Evolutionary conservation across 2,797 vertebrate genomes (phyloP), one percentile per base, ranked within the genome.

Genomic region (Syndactyla subalaris): DNA sequence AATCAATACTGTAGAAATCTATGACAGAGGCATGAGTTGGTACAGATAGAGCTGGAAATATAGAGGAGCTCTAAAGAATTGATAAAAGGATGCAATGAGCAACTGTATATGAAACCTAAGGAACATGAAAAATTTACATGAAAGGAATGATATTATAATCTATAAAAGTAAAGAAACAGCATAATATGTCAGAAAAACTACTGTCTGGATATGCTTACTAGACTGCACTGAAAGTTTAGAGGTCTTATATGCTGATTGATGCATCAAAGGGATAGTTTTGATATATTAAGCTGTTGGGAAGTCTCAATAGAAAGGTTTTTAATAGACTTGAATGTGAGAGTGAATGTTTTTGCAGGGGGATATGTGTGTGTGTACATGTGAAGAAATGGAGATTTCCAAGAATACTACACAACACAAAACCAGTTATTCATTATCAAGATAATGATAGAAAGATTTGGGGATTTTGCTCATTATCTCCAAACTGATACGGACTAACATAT

Each of bases 1-100:
- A 72, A 86, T 95, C 85, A 91, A 85, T 92, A 84, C 22, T 43
- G 7, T 59, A 70, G 29, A 87, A 91, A 79, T 55, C 62, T 71
- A 23, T 41, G 81, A 49, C 39, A 85, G 38, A 92, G 14, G 10
- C 39, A 58, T 73, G 72, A 77, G 14, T 34, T 65, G 38, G 17
- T 57, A 68, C 10, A 81, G 43, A 71, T 4, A 63, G 18, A 75
- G 16, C 24, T 81, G 22, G 19, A 93, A 85, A 57, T 43, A 58
- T 6, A 58, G 32, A 75, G 55, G 5, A 68, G 4, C 15, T 52
- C 43, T 46, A 72, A 74, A 81, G 54, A 48, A 62, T 30, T 58
- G 11, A 61, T 75, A 57, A 88, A 86, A 91, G 9, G 11, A n/a
- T 88, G 7, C 17, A 62, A 17, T 45, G 21, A 63, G 9, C 11